Base-by-base conservation (phyloP, 2,888 invertebrate genomes). In the Tubulanus polymorphus region DNA sequence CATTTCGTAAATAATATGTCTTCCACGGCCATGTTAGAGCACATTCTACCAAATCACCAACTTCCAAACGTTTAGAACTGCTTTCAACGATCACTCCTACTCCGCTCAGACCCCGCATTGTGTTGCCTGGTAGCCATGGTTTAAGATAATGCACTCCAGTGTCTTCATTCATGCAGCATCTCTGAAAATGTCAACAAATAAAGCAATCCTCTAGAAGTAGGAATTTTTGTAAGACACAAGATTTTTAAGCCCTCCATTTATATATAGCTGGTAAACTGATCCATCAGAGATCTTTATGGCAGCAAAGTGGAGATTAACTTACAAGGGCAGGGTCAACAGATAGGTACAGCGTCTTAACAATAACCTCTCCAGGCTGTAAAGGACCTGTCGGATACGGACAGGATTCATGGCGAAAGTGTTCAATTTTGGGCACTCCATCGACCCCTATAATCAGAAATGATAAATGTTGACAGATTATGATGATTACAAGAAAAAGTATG, bases 161-260 rank as follows among this genome's bases (percentile, higher is more conserved):
- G 37, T 69, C 68, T 37, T 72, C 71, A 63, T 79, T 79, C 75
- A 80, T 74, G 2, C 74, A 65, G 61, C 79, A 79, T 55, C 79
- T 62, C 78, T 79, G 56, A 12, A 59, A 66, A 37, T 26, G 37
- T n/a, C 77, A 76, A 77, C 2, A 74, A 75, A 79, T 74, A 2
- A 74, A 65, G 61, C 79, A 79, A 55, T 79, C 62, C 78, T 79
- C 54, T 10, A 58, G 65, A 37, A 25, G 35, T 18, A 25, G 15
- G 18, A 37, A 28, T 23, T 37, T n/a, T 32, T 28, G 12, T 12
- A 41, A 51, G 3, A 48, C 15, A 47, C 23, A 30, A 1, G 35
- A 12, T 12, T 32, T 20, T 20, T n/a, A 8, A 49, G 2, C n/a
- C n/a, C n/a, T n/a, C n/a, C n/a, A n/a, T n/a, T n/a, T n/a, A n/a